phyloP scores from a whole-genome alignment of 1,140 invertebrate genomes.

The Anastrepha ludens region DNA sequence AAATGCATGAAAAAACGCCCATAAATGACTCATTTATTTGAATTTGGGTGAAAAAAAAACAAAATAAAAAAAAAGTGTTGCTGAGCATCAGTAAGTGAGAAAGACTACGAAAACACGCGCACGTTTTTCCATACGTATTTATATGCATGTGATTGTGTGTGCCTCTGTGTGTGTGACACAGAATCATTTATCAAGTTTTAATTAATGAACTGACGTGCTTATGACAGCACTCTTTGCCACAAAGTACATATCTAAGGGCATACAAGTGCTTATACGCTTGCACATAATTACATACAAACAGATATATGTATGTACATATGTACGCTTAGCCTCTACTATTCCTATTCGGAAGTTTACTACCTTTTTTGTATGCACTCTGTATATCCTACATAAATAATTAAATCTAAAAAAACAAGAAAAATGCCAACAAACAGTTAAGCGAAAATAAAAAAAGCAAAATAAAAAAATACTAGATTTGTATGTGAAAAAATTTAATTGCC shows the following conservation, averaged over 20 bases:
- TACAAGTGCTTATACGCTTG: background rate
- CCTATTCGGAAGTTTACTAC: background rate
- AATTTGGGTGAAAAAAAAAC: slow-evolving; percentile 12
- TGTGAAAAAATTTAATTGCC: slow-evolving; percentile 41
- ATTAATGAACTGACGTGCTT: slow-evolving; percentile 50
- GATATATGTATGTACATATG: background rate
- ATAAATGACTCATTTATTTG: slow-evolving; percentile 43
- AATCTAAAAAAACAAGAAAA: background rate
- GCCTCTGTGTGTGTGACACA: slow-evolving; percentile 10
- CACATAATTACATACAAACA: background rate
- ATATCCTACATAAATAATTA: slow-evolving; percentile 37
- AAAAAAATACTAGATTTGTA: no score
- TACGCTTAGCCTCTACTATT: background rate
- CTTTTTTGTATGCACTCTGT: background rate
- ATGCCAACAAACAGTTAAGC: background rate
- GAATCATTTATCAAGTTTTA: slow-evolving; percentile 50
- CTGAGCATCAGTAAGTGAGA: slow-evolving; percentile 25
- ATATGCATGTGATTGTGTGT: background rate
- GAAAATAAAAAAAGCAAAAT: background rate
- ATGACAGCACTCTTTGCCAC: slow-evolving; percentile 32
- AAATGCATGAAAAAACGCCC: slow-evolving; percentile 3
- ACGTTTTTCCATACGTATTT: background rate
- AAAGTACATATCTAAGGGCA: background rate
- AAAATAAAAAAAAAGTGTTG: background rate
- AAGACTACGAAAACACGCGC: no score